These are phyloP conservation scores for Meloidogyne exigua DNA, from an alignment of 1,140 invertebrate genomes.

Conservation along the genomic window DNA sequence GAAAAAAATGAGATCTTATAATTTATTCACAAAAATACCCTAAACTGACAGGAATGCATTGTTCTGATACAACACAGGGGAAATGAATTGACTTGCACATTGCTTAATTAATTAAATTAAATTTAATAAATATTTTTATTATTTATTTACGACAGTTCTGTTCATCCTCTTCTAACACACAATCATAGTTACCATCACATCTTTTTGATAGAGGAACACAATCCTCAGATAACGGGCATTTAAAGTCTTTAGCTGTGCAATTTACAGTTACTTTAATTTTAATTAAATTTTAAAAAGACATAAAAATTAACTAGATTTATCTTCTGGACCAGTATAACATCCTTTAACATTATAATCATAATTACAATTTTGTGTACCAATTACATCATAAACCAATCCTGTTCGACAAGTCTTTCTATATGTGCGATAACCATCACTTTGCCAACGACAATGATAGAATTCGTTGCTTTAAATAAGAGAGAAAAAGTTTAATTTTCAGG, in stretches of 20 bases:
- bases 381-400: slow-evolving; percentile 58
- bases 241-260: slow-evolving; percentile 52
- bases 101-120: slow-evolving; percentile 44
- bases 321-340: slow-evolving; percentile 45
- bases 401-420: slow-evolving; percentile 57
- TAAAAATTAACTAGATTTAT: neutral
- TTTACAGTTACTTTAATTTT: slow-evolving; percentile 29
- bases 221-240: slow-evolving; percentile 57
- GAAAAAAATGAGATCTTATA: too few species aligned
- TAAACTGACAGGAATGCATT: slow-evolving; percentile 55
- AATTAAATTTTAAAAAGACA: neutral
- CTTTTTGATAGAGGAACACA: slow-evolving; percentile 52
- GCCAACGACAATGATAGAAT: slow-evolving; percentile 63
- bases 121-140: too few species aligned
- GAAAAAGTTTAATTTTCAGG: too few species aligned
- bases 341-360: slow-evolving; percentile 63
- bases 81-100: slow-evolving; percentile 59
- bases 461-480: slow-evolving; percentile 43
- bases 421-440: slow-evolving; percentile 57
- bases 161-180: slow-evolving; percentile 62
- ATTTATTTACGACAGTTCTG: slow-evolving; percentile 64
- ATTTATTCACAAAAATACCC: slow-evolving; percentile 10
- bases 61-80: slow-evolving; percentile 57
- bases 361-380: slow-evolving; percentile 62
- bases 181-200: slow-evolving; percentile 62